Base-by-base conservation (phyloP, 1,140 invertebrate species). In the Formica exsecta region DNA sequence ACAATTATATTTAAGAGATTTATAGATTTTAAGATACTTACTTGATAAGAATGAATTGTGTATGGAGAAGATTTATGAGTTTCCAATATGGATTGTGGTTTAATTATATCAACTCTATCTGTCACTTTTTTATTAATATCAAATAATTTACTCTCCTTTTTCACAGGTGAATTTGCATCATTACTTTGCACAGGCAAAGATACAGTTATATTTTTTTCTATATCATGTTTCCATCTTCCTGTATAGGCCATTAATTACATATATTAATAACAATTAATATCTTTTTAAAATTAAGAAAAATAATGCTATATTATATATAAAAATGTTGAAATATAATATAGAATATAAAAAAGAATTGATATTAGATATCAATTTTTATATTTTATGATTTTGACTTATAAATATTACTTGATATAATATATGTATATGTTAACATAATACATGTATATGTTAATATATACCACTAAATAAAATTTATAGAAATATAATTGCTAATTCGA, bases 171-270 rank as follows among this genome's bases (percentile, higher is more conserved):
- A 61, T 61, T 74, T 9, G 44, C 61, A 8, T 74, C 41, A 13
- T 79, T 73, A 36, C 22, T 85, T 8, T 79, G 57, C 2, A 57
- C 29, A 9, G 61, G 44, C 4, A 79, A 68, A 19, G 74, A 29
- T n/a, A 44, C 38, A 41, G 86, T 75, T 29, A 65, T 32, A 65
- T 29, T 75, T 36, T 71, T 87, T 0, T 51, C 66, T 48, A 62
- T 32, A 0, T 62, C 41, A 41, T 87, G 77, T 88, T 89, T 92
- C 87, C 76, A 77, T 66, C 57, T 83, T 75, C 85, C 92, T 93
- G 57, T 36, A 0, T 51, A 51, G 48, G 0, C 4, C 16, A 51
- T 70, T 11, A 64, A 87, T 89, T 29, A 79, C 64, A 73, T 11
- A 38, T 11, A 44, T 44, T 65, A 54, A 25, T 44, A 66, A 62